These are phyloP conservation scores for Benitochromis conjunctus DNA, from an alignment of 2,113 vertebrate species.

Conservation along the genomic window DNA sequence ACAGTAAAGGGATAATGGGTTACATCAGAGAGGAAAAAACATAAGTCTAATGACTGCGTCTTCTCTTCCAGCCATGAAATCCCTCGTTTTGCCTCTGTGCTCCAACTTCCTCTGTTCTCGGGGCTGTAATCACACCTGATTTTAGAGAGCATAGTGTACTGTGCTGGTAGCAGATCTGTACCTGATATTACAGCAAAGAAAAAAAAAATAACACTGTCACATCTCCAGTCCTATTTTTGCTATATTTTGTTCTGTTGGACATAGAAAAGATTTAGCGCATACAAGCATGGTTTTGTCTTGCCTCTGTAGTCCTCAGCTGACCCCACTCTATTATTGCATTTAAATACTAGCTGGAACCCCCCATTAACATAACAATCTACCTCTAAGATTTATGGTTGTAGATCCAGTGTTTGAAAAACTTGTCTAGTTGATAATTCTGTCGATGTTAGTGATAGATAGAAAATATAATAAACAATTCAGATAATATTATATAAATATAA, in stretches of 20 bases:
- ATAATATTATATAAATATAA: background rate
- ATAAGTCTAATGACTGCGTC: constrained; percentile 1
- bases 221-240: background rate
- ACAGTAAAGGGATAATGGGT: background rate
- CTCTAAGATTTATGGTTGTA: background rate
- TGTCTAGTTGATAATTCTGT: background rate
- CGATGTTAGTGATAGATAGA: background rate
- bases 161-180: constrained; percentile 56
- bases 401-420: background rate
- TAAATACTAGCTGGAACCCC: background rate
- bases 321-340: background rate
- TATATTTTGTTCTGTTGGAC: background rate
- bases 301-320: background rate
- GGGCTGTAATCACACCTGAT: constrained; percentile 51
- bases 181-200: constrained; percentile 60
- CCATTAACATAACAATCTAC: fast-evolving
- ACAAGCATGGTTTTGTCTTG: background rate
- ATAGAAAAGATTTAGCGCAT: background rate
- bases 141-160: constrained; percentile 69
- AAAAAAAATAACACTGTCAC: constrained; percentile 22
- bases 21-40: background rate
- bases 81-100: background rate
- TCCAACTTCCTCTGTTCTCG: constrained; percentile 5
- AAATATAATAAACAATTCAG: background rate
- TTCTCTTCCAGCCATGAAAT: background rate